Percentiles rank a stretch among this genome's conserved stretches.
These are phyloP conservation scores for Cromileptes altivelis DNA, from an alignment of 2,113 vertebrate genomes.

Conservation along the genomic window DNA sequence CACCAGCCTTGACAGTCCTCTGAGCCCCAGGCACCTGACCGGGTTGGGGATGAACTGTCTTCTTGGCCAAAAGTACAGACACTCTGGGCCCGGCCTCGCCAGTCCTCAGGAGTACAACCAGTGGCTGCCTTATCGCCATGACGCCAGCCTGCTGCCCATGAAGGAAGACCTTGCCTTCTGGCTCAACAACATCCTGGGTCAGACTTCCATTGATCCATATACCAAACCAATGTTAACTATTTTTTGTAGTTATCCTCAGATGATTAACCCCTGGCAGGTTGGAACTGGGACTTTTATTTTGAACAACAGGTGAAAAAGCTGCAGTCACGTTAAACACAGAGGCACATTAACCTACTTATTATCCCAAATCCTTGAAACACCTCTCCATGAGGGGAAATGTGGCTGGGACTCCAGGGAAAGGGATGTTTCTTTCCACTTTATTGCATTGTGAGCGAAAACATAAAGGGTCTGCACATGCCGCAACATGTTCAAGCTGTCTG, in stretches of 20 bases:
- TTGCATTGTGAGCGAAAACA: slow-evolving; percentile 46
- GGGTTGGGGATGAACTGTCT: slow-evolving; percentile 71
- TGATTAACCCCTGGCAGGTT: background rate
- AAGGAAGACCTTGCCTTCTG: slow-evolving; percentile 97
- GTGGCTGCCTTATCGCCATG: slow-evolving; percentile 95
- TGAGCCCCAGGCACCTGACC: slow-evolving; percentile 61
- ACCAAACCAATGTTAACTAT: background rate
- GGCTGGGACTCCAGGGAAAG: slow-evolving; percentile 16
- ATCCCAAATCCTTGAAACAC: slow-evolving; percentile 56
- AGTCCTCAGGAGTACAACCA: slow-evolving; percentile 95
- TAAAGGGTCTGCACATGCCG: slow-evolving; percentile 40
- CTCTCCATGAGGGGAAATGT: slow-evolving; percentile 4
- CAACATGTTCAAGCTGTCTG: slow-evolving; percentile 50
- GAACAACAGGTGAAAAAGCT: background rate
- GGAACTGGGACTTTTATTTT: slow-evolving; percentile 16
- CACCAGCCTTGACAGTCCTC: slow-evolving; percentile 78
- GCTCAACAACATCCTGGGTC: slow-evolving; percentile 94
- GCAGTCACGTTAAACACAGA: slow-evolving; percentile 7
- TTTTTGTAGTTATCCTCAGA: background rate
- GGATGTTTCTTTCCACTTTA: slow-evolving; percentile 41
- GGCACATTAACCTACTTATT: slow-evolving; percentile 51
- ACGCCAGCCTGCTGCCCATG: slow-evolving; percentile 96
- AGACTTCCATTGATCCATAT: slow-evolving; percentile 35
- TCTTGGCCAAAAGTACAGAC: slow-evolving; percentile 84
- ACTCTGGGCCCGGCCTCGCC: slow-evolving; percentile 90